Evolutionary conservation across 2,113 vertebrate genomes (phyloP).

Genomic region (Coreoperca whiteheadi): DNA sequence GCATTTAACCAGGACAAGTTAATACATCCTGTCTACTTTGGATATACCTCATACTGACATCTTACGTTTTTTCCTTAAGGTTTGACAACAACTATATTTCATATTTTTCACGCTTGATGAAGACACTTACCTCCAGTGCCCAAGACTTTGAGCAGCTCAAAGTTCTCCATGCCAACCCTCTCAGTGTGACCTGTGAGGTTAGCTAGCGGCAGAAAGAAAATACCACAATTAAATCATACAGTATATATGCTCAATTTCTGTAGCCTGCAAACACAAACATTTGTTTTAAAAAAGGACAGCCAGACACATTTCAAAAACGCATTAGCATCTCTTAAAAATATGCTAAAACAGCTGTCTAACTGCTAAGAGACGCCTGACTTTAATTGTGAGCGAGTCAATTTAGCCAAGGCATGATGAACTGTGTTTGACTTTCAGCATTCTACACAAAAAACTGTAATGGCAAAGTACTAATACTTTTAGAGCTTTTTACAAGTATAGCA

Average conservation of each 20-base stretch:
- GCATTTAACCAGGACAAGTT: background rate
- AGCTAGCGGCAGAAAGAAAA: constrained; percentile 80
- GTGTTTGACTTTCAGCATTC: background rate
- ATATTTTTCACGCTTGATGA: background rate
- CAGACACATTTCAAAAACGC: background rate
- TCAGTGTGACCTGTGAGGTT: constrained; percentile 98
- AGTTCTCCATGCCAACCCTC: constrained; percentile 98
- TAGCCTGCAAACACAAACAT: background rate
- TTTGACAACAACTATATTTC: constrained; percentile 9
- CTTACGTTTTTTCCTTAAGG: background rate
- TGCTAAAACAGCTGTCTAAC: background rate
- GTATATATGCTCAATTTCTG: background rate
- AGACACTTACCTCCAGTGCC: constrained; percentile 94
- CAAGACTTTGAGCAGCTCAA: constrained; percentile 97
- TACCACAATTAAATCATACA: background rate
- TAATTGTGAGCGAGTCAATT: background rate
- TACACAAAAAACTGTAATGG: background rate
- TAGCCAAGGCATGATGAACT: background rate
- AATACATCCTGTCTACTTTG: background rate
- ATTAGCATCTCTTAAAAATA: background rate
- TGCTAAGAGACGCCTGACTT: background rate
- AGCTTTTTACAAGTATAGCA: background rate
- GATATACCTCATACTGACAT: background rate
- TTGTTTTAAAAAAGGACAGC: background rate
- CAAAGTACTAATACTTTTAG: background rate